A percentile compares a stretch with the other conserved stretches of the same genome.
phyloP scores from a whole-genome alignment of 2,888 invertebrate genomes.

The Amphipoea oculea region DNA sequence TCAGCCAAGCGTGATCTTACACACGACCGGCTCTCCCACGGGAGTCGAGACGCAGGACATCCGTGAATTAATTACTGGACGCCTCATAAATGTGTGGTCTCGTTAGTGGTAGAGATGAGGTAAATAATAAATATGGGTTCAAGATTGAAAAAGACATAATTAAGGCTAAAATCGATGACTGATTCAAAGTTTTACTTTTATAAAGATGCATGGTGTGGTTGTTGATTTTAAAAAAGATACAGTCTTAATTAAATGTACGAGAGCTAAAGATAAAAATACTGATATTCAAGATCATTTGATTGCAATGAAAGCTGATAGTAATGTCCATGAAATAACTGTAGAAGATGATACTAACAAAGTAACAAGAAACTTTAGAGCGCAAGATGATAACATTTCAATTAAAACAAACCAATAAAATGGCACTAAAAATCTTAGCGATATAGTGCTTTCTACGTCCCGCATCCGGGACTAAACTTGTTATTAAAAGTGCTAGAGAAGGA shows the following conservation, averaged over 20 bases:
- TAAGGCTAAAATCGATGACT: neutral
- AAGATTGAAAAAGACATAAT: neutral
- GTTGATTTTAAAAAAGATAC: neutral
- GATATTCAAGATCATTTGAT: neutral
- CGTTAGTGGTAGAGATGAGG: slow-evolving; percentile 12
- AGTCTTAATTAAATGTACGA: too few relatives aligned
- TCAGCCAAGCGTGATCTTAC: slow-evolving; percentile 72
- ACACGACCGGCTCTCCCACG: slow-evolving; percentile 77
- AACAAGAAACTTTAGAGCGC: neutral
- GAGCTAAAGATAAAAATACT: neutral
- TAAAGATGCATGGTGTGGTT: neutral
- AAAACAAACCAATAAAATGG: slow-evolving; percentile 37
- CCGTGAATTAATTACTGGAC: slow-evolving; percentile 54
- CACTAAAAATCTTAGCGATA: slow-evolving; percentile 49
- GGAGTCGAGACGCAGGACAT: slow-evolving; percentile 63
- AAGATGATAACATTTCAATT: slow-evolving; percentile 34
- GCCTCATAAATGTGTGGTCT: slow-evolving; percentile 35
- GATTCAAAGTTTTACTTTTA: neutral
- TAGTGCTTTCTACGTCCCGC: slow-evolving; percentile 60
- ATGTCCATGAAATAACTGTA: neutral
- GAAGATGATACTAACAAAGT: neutral
- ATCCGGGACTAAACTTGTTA: slow-evolving; percentile 70
- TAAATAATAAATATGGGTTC: slow-evolving; percentile 3
- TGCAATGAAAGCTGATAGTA: slow-evolving; percentile 1
- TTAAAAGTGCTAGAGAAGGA: slow-evolving; percentile 70